Evolutionary conservation across 2,113 vertebrate genomes (phyloP).

Genomic region (Cettia cetti): DNA sequence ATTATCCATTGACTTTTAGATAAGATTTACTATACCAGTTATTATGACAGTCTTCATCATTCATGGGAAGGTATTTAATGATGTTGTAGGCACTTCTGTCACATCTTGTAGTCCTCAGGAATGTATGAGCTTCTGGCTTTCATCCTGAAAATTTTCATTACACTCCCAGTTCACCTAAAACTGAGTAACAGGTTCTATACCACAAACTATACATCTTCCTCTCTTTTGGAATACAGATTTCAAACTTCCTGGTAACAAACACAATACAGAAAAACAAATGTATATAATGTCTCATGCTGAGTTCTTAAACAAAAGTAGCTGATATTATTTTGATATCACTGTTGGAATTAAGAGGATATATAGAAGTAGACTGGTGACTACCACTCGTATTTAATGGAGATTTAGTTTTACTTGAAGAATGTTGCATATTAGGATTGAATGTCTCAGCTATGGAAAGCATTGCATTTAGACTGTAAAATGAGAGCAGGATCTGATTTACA

Average conservation of each 20-base stretch:
- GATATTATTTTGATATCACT: slow-evolving; percentile 33
- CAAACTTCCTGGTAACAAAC: not conserved
- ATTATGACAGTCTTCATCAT: not conserved
- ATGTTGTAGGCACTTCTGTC: not conserved
- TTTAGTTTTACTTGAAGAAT: slow-evolving; percentile 57
- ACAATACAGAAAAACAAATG: not conserved
- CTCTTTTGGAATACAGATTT: slow-evolving; percentile 16
- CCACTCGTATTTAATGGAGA: slow-evolving; percentile 38
- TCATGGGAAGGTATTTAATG: not conserved
- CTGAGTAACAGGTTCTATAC: not conserved
- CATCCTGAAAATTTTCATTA: slow-evolving; percentile 6
- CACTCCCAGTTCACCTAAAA: not conserved
- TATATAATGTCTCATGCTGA: slow-evolving; percentile 23
- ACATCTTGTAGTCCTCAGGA: not conserved
- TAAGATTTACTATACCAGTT: not conserved
- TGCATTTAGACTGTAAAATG: slow-evolving; percentile 40
- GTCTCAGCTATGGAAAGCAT: slow-evolving; percentile 53
- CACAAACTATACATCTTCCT: not conserved
- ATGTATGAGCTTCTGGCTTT: not conserved
- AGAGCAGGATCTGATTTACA: slow-evolving; percentile 34
- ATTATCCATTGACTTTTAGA: not conserved
- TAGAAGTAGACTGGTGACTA: slow-evolving; percentile 18
- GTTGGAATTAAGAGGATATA: not conserved
- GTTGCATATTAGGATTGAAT: slow-evolving; percentile 63
- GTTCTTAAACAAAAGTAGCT: slow-evolving; percentile 5